Evolutionary conservation across 2,888 invertebrate species (phyloP).

Genomic region (Molorchus minor): DNA sequence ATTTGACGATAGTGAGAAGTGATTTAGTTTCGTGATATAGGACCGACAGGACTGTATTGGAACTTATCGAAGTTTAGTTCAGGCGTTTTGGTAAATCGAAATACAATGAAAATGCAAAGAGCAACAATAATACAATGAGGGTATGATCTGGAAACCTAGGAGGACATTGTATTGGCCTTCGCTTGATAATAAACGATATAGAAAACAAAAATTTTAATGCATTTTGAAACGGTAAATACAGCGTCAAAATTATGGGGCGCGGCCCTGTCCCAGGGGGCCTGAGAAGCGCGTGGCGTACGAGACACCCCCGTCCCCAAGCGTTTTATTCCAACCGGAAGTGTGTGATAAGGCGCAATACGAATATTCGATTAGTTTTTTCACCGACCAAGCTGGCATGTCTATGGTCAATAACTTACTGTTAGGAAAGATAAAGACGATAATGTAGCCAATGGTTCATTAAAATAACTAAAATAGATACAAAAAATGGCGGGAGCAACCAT

Average conservation of each 20-base stretch:
- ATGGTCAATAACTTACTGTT: conserved; percentile 32
- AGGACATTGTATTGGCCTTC: too few species aligned
- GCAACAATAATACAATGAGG: too few species aligned
- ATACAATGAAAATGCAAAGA: too few species aligned
- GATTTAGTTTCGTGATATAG: conserved; percentile 36
- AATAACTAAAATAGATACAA: conserved; percentile 16
- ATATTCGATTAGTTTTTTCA: conserved; percentile 55
- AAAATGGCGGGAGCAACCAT: conserved; percentile 1
- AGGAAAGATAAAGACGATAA: conserved; percentile 7
- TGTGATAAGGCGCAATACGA: conserved; percentile 53
- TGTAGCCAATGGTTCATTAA: conserved; percentile 26
- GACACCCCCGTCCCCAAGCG: too few species aligned
- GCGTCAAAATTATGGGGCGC: too few species aligned
- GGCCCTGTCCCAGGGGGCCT: conserved; percentile 36
- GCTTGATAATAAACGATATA: too few species aligned
- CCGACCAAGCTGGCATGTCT: conserved; percentile 32
- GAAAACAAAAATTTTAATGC: too few species aligned
- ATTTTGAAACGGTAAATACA: too few species aligned
- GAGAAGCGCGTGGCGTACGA: conserved; percentile 41
- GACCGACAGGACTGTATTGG: conserved; percentile 27
- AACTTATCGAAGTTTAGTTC: too few species aligned
- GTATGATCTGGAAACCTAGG: too few species aligned
- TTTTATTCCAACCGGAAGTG: conserved; percentile 54
- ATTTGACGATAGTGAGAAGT: conserved; percentile 36
- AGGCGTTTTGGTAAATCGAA: too few species aligned